These are phyloP conservation scores for Okamejei kenojei DNA, from an alignment of 2,797 vertebrate genomes.

Conservation along the genomic window DNA sequence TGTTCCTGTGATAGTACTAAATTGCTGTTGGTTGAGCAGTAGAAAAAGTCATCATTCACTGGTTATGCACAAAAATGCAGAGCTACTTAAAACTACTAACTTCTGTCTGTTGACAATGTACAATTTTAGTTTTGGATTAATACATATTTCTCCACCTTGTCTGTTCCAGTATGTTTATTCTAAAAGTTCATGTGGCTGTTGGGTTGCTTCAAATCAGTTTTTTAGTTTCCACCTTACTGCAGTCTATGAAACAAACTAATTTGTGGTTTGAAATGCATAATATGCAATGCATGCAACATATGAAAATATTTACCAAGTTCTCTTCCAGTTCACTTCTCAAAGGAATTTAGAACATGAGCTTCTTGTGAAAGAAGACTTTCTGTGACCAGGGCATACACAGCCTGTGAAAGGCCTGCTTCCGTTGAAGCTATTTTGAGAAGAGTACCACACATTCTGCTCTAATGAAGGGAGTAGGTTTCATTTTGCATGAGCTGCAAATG, in stretches of 20 bases:
- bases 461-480: neutral
- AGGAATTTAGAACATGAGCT: neutral
- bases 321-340: neutral
- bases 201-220: neutral
- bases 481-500: neutral
- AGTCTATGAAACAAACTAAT: neutral
- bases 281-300: neutral
- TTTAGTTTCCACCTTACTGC: neutral
- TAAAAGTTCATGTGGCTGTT: neutral
- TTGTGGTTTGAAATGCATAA: neutral
- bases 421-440: neutral
- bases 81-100: neutral
- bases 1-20: too few relatives aligned
- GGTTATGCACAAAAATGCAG: neutral
- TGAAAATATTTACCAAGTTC: neutral
- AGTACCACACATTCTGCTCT: neutral
- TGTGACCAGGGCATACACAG: neutral
- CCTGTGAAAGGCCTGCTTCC: neutral
- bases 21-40: neutral
- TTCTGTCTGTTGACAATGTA: neutral
- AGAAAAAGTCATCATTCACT: neutral
- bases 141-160: too few relatives aligned
- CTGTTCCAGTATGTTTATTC: too few relatives aligned
- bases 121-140: neutral
- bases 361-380: neutral